Conservation (phyloP, 2,797 vertebrate genomes). For the Myotis daubentonii region DNA sequence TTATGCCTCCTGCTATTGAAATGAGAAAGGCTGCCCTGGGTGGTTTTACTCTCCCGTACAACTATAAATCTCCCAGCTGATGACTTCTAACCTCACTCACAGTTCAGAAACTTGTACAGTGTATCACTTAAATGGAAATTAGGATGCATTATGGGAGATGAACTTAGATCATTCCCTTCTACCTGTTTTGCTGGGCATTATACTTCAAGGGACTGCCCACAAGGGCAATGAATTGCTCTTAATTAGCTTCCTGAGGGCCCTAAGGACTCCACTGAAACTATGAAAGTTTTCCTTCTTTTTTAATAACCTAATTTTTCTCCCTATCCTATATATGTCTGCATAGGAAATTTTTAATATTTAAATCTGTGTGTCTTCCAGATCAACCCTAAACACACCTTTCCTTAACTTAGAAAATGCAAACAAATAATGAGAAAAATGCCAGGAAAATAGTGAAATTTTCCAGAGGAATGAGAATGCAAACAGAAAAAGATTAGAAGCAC, state of each 20-base stretch:
- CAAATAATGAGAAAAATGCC: neutral
- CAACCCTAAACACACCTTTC: neutral
- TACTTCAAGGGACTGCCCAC: neutral
- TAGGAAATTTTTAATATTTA: neutral
- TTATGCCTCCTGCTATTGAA: neutral
- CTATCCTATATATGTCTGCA: neutral
- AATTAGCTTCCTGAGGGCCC: neutral
- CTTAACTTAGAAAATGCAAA: conserved; percentile 28
- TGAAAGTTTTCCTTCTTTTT: neutral
- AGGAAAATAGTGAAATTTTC: neutral
- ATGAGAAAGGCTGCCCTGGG: neutral
- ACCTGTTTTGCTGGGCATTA: neutral
- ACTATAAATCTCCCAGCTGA: neutral
- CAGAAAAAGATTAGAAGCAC: neutral
- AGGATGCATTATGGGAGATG: neutral
- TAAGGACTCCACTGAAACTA: neutral
- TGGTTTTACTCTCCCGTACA: neutral
- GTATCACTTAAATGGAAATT: neutral
- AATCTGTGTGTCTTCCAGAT: neutral
- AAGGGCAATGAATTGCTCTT: neutral
- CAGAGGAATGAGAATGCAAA: neutral
- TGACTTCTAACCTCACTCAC: neutral
- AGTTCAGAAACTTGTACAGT: neutral
- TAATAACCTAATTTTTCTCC: neutral
- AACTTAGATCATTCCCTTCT: neutral